These are phyloP conservation scores for Nannospalax galili DNA, from an alignment of 2,113 vertebrate genomes.

Conservation along the genomic window DNA sequence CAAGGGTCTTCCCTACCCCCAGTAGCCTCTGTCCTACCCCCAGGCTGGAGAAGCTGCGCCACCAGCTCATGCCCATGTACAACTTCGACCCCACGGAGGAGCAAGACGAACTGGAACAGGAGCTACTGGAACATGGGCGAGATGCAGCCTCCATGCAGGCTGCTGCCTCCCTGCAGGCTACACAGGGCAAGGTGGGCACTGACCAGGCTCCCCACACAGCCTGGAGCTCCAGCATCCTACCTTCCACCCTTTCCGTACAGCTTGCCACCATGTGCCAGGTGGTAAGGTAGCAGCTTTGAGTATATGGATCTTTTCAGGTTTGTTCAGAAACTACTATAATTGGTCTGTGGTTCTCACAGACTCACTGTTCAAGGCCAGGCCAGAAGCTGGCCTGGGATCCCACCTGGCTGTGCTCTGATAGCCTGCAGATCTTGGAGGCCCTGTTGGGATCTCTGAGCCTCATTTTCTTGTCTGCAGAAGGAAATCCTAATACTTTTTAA, in stretches of 20 bases:
- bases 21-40: neutral
- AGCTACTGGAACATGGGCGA: slow-evolving; percentile 95
- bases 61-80: slow-evolving; percentile 99
- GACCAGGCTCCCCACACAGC: neutral
- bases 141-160: slow-evolving; percentile 87
- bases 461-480: neutral
- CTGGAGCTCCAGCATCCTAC: neutral
- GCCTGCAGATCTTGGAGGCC: neutral
- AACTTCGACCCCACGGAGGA: slow-evolving; percentile 98
- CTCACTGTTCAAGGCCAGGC: neutral
- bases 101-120: slow-evolving; percentile 98
- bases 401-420: neutral
- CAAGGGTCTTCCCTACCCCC: neutral
- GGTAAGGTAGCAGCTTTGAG: neutral
- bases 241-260: neutral
- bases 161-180: neutral
- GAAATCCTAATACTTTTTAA: neutral
- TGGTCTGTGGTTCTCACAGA: neutral
- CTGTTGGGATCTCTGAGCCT: neutral
- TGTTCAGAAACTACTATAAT: slow-evolving; percentile 24
- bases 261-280: neutral
- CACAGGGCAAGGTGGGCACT: slow-evolving; percentile 69
- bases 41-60: slow-evolving; percentile 97
- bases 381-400: neutral
- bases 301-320: neutral